Evolutionary conservation across 2,797 vertebrate species (phyloP).

Genomic region (Aselliscus stoliczkanus): DNA sequence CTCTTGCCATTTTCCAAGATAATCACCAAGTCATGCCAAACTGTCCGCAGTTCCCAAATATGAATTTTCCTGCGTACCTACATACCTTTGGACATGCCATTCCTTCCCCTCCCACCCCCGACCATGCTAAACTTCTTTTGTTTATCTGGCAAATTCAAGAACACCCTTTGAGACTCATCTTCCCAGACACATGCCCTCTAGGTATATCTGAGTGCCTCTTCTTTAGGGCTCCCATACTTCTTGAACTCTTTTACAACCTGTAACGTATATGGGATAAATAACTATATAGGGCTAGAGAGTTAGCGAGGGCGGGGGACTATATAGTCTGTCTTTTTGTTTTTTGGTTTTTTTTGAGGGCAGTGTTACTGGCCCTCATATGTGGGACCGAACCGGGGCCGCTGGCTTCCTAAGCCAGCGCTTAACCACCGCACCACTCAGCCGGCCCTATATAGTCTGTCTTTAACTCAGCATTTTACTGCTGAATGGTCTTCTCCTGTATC

Average conservation of each 20-base stretch:
- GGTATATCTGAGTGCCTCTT: background rate
- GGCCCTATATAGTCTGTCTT: background rate
- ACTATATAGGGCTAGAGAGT: background rate
- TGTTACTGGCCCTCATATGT: too few relatives aligned
- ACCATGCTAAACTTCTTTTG: background rate
- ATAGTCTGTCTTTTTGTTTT: background rate
- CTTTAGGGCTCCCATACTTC: background rate
- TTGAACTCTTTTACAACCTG: background rate
- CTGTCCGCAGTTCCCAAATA: background rate
- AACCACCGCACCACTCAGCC: too few relatives aligned
- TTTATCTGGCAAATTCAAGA: slow-evolving; percentile 57
- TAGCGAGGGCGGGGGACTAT: background rate
- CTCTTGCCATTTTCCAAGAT: slow-evolving; percentile 55
- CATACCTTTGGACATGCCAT: slow-evolving; percentile 25
- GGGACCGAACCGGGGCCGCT: too few relatives aligned
- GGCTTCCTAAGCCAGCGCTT: too few relatives aligned
- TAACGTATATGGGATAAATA: background rate
- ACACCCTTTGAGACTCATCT: slow-evolving; percentile 8
- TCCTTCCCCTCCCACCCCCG: background rate
- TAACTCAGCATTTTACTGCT: background rate
- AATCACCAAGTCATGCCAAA: slow-evolving; percentile 30
- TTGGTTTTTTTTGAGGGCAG: too few relatives aligned
- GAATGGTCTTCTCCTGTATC: background rate
- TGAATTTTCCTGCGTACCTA: slow-evolving; percentile 48
- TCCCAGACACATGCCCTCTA: background rate